phyloP scores from a whole-genome alignment of 2,797 vertebrate genomes.

The Ptychadena robeensis region DNA sequence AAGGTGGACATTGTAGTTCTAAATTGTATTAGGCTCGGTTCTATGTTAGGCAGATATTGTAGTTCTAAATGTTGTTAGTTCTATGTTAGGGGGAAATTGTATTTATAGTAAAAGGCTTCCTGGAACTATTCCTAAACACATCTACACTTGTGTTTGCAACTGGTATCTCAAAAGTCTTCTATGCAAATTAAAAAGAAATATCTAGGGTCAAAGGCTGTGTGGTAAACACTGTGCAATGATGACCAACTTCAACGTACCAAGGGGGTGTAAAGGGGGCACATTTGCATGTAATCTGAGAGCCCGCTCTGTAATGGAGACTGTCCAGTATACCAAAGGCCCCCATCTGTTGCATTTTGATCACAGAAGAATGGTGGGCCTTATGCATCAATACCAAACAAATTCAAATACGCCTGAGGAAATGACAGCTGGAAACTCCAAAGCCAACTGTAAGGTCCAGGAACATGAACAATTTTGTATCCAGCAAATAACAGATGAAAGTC shows the following conservation, averaged over 20 bases:
- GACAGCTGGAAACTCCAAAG: neutral
- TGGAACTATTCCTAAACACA: no score
- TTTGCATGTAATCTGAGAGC: neutral
- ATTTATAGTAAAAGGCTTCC: no score
- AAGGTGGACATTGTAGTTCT: no score
- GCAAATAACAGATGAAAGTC: neutral
- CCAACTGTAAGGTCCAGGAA: neutral
- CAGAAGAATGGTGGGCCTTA: neutral
- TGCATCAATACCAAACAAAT: neutral
- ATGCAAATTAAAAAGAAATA: neutral
- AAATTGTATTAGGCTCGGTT: no score
- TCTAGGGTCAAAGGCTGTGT: neutral
- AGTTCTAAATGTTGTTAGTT: no score
- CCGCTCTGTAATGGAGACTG: neutral
- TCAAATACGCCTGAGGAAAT: neutral
- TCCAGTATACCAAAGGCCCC: neutral
- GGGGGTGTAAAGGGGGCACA: neutral
- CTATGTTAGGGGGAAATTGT: no score
- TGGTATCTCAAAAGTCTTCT: no score
- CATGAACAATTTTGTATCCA: neutral
- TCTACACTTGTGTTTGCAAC: no score
- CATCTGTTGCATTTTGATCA: neutral
- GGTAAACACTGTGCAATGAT: neutral
- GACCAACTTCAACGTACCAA: neutral
- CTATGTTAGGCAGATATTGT: no score